Evolutionary conservation across 2,797 vertebrate genomes (phyloP), one percentile per base, ranked within the genome.

Genomic region (Gastrophryne carolinensis): DNA sequence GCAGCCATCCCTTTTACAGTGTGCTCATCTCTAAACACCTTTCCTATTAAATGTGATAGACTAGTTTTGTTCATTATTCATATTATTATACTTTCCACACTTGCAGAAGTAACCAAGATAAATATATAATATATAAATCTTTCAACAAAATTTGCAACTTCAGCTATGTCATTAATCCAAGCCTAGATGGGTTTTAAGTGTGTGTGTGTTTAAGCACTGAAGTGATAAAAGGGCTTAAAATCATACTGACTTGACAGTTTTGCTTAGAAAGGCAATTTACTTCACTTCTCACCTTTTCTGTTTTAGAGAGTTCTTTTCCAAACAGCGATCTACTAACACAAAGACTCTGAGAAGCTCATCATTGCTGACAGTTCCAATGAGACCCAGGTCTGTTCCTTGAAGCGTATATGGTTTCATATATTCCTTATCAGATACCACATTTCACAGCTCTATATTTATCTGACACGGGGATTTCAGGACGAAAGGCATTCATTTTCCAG

Each of bases 361-460:
- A 65, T 78, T 57, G 62, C 50, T 78, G 75, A 78, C 61, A 78
- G 67, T 34, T 72, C 58, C 67, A 71, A 77, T 49, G 52, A 77
- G 60, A 64, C 67, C 21, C 27, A 27, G 61, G 60, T 72, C 41
- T 35, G 61, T 72, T 30, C 53, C 61, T 63, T n/a, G 29, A 72
- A 72, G 60, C 41, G 52, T 65, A 72, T 72, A 78, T 39, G 23
- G 60, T 78, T 78, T 78, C 60, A 72, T 64, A 72, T 72, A 72
- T 72, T 78, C 68, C 60, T 57, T 50, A 78, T 72, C 75, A 78
- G 67, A 66, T 65, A 50, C 47, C 30, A 60, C 53, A 78, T 78
- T 65, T 72, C 52, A 77, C 58, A 77, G 74, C 23, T 57, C 29
- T 34, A 71, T 70, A 76, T 76, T 53, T 70, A 63, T 70, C 39